Evolutionary conservation across 2,888 invertebrate genomes (phyloP).

Genomic region (Chrysotoxum bicinctum): DNA sequence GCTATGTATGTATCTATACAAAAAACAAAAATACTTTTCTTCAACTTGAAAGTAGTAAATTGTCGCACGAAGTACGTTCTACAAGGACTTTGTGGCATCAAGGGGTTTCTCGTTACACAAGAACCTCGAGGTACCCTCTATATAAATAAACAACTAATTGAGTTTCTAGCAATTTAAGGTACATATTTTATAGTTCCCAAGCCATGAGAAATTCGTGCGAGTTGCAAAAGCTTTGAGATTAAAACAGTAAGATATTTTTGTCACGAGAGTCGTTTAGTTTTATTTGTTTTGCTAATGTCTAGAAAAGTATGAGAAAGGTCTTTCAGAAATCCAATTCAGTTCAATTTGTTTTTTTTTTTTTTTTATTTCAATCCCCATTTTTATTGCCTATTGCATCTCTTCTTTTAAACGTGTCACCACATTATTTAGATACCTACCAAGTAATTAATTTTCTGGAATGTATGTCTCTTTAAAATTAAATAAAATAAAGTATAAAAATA

Average conservation of each 20-base stretch:
- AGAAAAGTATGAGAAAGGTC: background rate
- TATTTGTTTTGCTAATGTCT: background rate
- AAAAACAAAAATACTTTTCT: background rate
- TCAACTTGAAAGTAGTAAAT: background rate
- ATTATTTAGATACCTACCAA: conserved; percentile 2
- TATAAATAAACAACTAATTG: conserved; percentile 46
- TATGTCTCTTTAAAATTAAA: conserved; percentile 33
- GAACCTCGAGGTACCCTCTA: background rate
- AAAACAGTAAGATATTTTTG: conserved; percentile 18
- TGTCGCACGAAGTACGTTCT: background rate
- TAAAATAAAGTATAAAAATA: conserved; percentile 1
- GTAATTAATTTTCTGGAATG: conserved; percentile 50
- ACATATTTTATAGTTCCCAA: background rate
- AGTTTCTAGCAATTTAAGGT: conserved; percentile 35
- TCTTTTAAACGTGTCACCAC: conserved; percentile 26
- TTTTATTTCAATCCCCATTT: background rate
- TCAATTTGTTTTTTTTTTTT: background rate
- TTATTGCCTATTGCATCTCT: background rate
- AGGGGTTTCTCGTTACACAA: background rate
- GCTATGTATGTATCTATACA: conserved; percentile 2
- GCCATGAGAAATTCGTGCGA: background rate
- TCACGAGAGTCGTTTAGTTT: background rate
- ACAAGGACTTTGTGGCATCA: background rate
- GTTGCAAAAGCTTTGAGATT: conserved; percentile 12
- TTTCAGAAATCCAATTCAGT: background rate